Conservation (phyloP, 2,113 vertebrate genomes). For the Phrynosoma platyrhinos region DNA sequence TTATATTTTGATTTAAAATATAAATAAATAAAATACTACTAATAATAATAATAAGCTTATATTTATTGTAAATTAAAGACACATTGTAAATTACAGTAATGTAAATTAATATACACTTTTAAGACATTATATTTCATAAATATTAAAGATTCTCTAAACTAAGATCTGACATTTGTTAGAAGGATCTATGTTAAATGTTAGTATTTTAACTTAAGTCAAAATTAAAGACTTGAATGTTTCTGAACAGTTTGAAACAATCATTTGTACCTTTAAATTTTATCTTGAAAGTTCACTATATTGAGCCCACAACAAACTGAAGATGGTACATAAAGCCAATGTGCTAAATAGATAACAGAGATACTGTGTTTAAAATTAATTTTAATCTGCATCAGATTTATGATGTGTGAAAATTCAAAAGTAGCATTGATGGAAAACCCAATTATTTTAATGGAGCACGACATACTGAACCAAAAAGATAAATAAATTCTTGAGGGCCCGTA, state of each 20-base stretch:
- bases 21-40: no score
- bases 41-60: no score
- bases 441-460: conserved; percentile 19
- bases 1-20: no score
- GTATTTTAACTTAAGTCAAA: background rate
- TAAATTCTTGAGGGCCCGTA: conserved; percentile 41
- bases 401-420: conserved; percentile 3
- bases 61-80: no score
- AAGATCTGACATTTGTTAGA: background rate
- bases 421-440: conserved; percentile 1
- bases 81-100: no score
- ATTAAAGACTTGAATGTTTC: conserved; percentile 24
- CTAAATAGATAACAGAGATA: background rate
- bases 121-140: background rate
- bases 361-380: background rate
- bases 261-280: background rate
- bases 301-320: background rate
- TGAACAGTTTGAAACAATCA: background rate
- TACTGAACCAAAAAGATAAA: background rate
- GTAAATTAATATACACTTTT: no score
- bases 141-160: conserved; percentile 25
- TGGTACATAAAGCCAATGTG: conserved; percentile 23
- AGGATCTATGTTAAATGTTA: conserved; percentile 13
- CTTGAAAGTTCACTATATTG: background rate
- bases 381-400: conserved; percentile 1